Evolutionary conservation across 2,113 vertebrate genomes (phyloP), one percentile per base, ranked within the genome.

Genomic region (Seriola rivoliana): DNA sequence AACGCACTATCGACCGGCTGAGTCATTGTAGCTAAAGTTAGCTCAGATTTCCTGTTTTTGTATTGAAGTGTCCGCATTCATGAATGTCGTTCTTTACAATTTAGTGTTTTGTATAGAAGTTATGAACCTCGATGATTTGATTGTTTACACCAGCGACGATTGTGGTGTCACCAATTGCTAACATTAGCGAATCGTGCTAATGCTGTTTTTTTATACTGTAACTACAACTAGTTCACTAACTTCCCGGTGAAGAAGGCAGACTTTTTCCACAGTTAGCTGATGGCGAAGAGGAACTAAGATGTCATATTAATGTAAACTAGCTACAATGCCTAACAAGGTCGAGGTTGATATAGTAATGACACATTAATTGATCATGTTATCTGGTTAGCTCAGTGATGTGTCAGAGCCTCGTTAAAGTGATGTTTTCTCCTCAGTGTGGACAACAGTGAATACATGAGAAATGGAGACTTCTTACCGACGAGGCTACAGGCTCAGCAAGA

Each of bases 401-500:
- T 25, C 21, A 50, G 11, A 25, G 14, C 29, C 5, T 19, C 9
- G 4, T 48, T 55, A 17, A 84, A 68, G 40, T 55, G 1, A 2
- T 57, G 1, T 60, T 16, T 71, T 32, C 0, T 25, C 55, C 23
- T 0, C 89, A 99, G 98, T 7, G 97, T 99, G 58, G 98, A 99
- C 90, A 99, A 99, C 95, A 99, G 98, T 8, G 98, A 99, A 71
- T 99, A 98, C 75, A 99, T 99, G 98, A 93, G 98, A 29, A 99
- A 99, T 40, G 98, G 98, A 23, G 98, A 99, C 78, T 99, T 99
- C 86, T 76, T 99, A 13, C 98, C 98, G 4, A 99, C 97, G 0
- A 95, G 98, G 71, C 95, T 99, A 64, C 98, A 99, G 85, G 98
- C 98, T 25, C 98, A 99, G 48, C 98, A 99, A 76, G 98, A 99